These are phyloP conservation scores for Characodon lateralis DNA, from an alignment of 2,797 vertebrate genomes.

Conservation along the genomic window DNA sequence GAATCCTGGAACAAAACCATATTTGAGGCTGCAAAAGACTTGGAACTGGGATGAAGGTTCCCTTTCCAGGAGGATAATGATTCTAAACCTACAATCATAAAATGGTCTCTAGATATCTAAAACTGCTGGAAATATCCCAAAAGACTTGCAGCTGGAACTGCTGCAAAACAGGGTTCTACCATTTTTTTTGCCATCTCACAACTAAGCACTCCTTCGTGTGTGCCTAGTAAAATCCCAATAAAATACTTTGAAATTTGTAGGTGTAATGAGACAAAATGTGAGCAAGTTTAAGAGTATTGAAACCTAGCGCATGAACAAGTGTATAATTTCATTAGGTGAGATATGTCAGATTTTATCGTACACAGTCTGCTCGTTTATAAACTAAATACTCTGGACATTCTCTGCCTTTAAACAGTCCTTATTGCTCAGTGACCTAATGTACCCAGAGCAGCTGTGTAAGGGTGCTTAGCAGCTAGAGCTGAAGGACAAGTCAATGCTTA, in stretches of 20 bases:
- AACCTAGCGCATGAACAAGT: background rate
- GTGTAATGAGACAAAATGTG: background rate
- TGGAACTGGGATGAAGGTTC: background rate
- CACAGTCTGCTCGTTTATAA: background rate
- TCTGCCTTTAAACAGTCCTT: slow-evolving; percentile 46
- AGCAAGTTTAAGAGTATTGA: background rate
- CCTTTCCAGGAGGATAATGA: background rate
- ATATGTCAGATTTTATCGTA: background rate
- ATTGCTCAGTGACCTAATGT: slow-evolving; percentile 65
- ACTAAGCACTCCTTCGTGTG: too few relatives aligned
- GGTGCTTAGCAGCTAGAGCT: slow-evolving; percentile 53
- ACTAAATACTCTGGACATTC: slow-evolving; percentile 53
- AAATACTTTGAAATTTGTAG: too few relatives aligned
- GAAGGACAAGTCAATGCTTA: slow-evolving; percentile 72
- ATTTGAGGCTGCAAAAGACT: background rate
- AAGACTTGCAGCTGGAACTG: background rate
- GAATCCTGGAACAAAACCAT: background rate
- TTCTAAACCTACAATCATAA: background rate
- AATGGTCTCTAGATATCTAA: background rate
- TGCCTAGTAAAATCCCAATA: too few relatives aligned
- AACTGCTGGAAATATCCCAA: background rate
- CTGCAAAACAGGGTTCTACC: too few relatives aligned
- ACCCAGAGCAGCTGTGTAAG: slow-evolving; percentile 73
- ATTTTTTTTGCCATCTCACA: too few relatives aligned
- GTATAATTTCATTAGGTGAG: background rate